Conservation (phyloP, 2,113 vertebrate genomes). For the Caranx ignobilis region DNA sequence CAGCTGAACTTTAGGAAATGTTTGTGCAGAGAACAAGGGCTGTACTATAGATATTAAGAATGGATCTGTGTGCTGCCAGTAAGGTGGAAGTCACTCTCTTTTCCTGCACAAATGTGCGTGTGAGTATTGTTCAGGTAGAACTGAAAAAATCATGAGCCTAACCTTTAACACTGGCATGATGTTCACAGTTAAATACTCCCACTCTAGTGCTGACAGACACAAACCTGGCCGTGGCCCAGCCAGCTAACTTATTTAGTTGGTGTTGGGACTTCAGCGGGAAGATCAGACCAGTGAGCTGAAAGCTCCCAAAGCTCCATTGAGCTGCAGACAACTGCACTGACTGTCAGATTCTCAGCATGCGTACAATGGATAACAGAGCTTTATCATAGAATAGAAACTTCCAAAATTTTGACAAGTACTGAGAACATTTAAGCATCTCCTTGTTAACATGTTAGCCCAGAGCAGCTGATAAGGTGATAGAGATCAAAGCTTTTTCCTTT, state of each 20-base stretch:
- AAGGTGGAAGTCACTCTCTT: not conserved
- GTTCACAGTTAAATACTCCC: not conserved
- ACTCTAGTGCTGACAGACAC: not conserved
- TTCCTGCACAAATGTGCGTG: not conserved
- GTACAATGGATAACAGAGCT: constrained; percentile 10
- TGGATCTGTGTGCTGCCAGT: not conserved
- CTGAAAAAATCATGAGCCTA: not conserved
- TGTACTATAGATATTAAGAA: not conserved
- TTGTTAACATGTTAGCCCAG: constrained; percentile 52
- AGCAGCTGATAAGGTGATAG: constrained; percentile 49
- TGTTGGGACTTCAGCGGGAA: constrained; percentile 12
- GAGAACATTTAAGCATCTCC: constrained; percentile 38
- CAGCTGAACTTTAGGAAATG: not conserved
- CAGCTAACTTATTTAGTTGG: constrained; percentile 10
- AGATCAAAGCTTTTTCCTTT: constrained; percentile 58
- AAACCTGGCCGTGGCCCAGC: not conserved
- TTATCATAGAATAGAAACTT: constrained; percentile 56
- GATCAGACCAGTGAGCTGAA: constrained; percentile 19
- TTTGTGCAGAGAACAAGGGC: not conserved
- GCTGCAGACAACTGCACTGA: constrained; percentile 27
- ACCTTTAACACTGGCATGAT: not conserved
- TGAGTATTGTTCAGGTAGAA: not conserved
- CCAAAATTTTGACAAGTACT: constrained; percentile 43
- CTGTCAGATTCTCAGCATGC: constrained; percentile 39
- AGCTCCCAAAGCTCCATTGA: constrained; percentile 30